These are phyloP conservation scores for Zaprionus kolodkinae DNA, from an alignment of 1,140 invertebrate species.

Conservation along the genomic window DNA sequence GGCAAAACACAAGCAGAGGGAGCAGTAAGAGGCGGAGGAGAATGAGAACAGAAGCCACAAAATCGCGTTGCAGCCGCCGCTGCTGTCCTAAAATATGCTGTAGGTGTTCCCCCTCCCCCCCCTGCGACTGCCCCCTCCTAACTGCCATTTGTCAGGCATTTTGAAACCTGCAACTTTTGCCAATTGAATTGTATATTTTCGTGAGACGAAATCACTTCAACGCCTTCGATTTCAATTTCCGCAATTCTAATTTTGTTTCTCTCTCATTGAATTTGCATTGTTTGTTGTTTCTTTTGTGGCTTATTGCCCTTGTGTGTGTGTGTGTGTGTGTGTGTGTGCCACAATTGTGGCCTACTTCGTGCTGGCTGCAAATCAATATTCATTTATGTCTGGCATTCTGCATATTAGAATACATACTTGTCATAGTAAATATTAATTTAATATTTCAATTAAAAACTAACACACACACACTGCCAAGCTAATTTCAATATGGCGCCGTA, in stretches of 20 bases:
- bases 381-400: background rate
- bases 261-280: constrained; percentile 65
- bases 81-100: constrained; percentile 42
- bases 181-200: constrained; percentile 77
- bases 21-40: background rate
- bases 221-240: constrained; percentile 82
- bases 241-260: constrained; percentile 72
- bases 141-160: constrained; percentile 55
- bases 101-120: constrained; percentile 1
- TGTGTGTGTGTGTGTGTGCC: constrained; percentile 1
- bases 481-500: too few species aligned
- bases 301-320: constrained; percentile 13
- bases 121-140: background rate
- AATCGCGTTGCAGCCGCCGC: constrained; percentile 41
- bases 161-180: constrained; percentile 34
- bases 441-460: too few species aligned
- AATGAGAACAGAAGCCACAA: constrained; percentile 51
- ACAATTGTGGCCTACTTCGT: constrained; percentile 14
- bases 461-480: too few species aligned
- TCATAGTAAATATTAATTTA: too few species aligned
- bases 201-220: constrained; percentile 82
- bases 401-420: background rate
- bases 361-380: background rate
- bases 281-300: constrained; percentile 11
- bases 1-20: background rate